Evolutionary conservation across 2,113 vertebrate genomes (phyloP).

Genomic region (Empidonax alnorum): DNA sequence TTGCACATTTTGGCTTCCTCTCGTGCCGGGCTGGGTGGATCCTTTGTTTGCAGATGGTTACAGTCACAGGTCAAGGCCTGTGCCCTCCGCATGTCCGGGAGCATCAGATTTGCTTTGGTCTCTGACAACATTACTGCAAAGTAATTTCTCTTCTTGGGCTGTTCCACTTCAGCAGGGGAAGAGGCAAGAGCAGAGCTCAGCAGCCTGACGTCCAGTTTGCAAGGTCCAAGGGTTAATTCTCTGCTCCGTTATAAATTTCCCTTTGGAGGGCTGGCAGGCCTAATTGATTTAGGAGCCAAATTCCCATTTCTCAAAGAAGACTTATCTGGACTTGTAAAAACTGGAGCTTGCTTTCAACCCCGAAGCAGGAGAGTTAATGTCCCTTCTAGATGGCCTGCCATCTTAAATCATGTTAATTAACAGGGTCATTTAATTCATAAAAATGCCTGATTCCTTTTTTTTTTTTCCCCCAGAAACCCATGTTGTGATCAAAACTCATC

Average conservation of each 20-base stretch:
- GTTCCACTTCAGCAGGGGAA: not conserved
- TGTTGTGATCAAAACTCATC: not conserved
- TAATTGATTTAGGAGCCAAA: constrained; percentile 57
- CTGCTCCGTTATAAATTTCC: not conserved
- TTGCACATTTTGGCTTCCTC: not conserved
- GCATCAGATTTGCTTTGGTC: constrained; percentile 53
- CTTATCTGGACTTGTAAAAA: constrained; percentile 41
- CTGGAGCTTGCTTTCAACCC: not conserved
- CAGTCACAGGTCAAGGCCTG: constrained; percentile 36
- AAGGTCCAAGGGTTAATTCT: constrained; percentile 50
- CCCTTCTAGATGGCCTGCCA: not conserved
- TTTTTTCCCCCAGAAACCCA: not conserved
- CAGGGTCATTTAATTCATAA: not conserved
- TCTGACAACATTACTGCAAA: constrained; percentile 33
- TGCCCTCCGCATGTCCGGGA: constrained; percentile 27
- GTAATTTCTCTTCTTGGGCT: not conserved
- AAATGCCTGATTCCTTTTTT: not conserved
- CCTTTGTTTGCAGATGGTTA: not conserved
- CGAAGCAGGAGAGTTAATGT: not conserved
- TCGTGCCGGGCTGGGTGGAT: not conserved
- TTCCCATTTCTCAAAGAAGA: constrained; percentile 26
- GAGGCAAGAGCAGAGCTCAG: not conserved
- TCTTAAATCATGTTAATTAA: constrained; percentile 53
- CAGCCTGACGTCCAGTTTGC: not conserved
- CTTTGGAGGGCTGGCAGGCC: constrained; percentile 12